These are phyloP conservation scores for Catharus ustulatus DNA, from an alignment of 2,797 vertebrate species.

Conservation along the genomic window DNA sequence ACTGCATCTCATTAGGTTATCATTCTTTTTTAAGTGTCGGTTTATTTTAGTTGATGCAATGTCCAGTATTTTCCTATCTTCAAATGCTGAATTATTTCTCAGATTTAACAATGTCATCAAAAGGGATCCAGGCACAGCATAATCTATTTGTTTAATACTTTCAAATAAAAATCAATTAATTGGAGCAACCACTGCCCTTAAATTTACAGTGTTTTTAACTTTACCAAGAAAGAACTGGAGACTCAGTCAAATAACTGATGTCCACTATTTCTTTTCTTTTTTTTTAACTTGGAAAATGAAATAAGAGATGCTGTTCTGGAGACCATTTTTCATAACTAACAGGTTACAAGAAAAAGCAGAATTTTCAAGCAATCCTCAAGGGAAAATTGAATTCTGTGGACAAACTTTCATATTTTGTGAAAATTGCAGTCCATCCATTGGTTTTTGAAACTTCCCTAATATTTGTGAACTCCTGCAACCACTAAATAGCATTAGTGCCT, in stretches of 20 bases:
- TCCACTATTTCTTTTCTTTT: background rate
- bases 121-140: background rate
- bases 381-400: background rate
- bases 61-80: background rate
- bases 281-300: background rate
- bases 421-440: background rate
- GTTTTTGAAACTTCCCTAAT: background rate
- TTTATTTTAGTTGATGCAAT: background rate
- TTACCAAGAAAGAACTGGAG: background rate
- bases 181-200: rapidly evolving
- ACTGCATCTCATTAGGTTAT: background rate
- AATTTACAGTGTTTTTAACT: background rate
- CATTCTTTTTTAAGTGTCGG: background rate
- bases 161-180: background rate
- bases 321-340: background rate
- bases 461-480: background rate
- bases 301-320: background rate
- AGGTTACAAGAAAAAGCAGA: rapidly evolving
- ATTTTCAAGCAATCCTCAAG: background rate
- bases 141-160: background rate
- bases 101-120: background rate
- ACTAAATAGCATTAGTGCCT: background rate
- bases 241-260: background rate
- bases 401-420: background rate
- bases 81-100: background rate